A percentile compares a stretch with the other conserved stretches of the same genome.
Conservation (phyloP, 2,888 invertebrate genomes). For the Leucoptera coffeella region DNA sequence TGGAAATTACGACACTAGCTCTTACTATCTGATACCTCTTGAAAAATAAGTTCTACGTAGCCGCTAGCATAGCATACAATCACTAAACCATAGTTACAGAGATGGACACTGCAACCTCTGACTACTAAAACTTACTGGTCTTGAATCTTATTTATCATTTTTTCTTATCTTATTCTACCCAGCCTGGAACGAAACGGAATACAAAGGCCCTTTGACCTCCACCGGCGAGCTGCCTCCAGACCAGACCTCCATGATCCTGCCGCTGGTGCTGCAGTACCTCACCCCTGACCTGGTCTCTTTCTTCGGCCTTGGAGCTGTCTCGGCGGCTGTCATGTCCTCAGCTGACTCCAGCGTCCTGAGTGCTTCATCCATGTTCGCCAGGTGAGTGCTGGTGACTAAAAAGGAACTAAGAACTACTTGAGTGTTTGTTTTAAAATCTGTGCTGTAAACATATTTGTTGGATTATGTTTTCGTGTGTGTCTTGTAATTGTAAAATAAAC, state of each 20-base stretch:
- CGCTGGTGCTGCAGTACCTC: constrained; percentile 93
- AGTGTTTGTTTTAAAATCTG: neutral
- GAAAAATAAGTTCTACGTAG: too few relatives aligned
- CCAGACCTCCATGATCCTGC: constrained; percentile 91
- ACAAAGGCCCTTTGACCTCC: constrained; percentile 56
- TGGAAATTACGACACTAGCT: too few relatives aligned
- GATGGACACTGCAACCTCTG: too few relatives aligned
- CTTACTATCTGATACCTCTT: too few relatives aligned
- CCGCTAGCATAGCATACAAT: too few relatives aligned
- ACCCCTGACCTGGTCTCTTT: constrained; percentile 95
- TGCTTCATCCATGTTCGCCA: constrained; percentile 97
- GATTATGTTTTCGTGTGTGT: too few relatives aligned
- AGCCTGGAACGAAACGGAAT: constrained; percentile 96
- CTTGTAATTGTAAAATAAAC: too few relatives aligned
- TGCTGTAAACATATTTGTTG: too few relatives aligned
- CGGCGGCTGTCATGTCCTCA: constrained; percentile 99
- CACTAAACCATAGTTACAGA: too few relatives aligned
- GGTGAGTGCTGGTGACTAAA: constrained; percentile 15
- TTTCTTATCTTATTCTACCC: too few relatives aligned
- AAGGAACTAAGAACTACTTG: neutral
- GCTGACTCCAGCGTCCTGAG: constrained; percentile 98
- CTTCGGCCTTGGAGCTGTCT: constrained; percentile 96
- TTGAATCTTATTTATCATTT: too few relatives aligned
- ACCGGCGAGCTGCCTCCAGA: constrained; percentile 63
- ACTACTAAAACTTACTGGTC: too few relatives aligned